phyloP scores from a whole-genome alignment of 1,140 invertebrate species.

The Drosophila virilis region DNA sequence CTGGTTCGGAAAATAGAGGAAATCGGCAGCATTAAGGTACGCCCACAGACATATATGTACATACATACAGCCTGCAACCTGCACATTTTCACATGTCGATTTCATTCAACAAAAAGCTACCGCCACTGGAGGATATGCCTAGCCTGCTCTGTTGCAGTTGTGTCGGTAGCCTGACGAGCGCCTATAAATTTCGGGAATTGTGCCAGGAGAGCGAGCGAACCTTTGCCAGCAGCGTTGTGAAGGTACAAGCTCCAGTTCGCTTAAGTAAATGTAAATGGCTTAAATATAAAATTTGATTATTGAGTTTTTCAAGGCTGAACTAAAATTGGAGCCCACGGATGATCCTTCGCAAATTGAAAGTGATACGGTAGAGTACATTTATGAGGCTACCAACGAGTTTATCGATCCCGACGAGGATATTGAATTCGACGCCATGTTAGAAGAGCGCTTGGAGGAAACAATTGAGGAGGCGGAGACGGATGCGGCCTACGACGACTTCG shows the following conservation, averaged over 20 bases:
- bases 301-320: conserved; percentile 51
- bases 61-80: neutral
- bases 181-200: conserved; percentile 68
- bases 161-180: conserved; percentile 53
- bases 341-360: conserved; percentile 47
- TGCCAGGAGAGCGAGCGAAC: conserved; percentile 76
- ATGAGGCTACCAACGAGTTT: conserved; percentile 68
- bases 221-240: conserved; percentile 69
- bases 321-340: conserved; percentile 72
- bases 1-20: conserved; percentile 75
- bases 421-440: conserved; percentile 66
- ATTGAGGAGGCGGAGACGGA: conserved; percentile 42
- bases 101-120: conserved; percentile 44
- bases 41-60: neutral
- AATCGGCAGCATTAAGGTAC: conserved; percentile 73
- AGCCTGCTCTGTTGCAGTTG: conserved; percentile 74
- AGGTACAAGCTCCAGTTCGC: conserved; percentile 49
- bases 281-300: neutral
- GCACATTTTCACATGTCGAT: neutral
- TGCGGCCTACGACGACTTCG: conserved; percentile 43
- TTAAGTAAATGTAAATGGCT: neutral
- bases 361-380: conserved; percentile 68
- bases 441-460: conserved; percentile 61
- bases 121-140: conserved; percentile 72
- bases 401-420: conserved; percentile 74